Evolutionary conservation across 37 sponge, comb jelly and placozoan genomes (phyloP), one percentile per base, ranked within the genome.

Genomic region (Crambe crambe): DNA sequence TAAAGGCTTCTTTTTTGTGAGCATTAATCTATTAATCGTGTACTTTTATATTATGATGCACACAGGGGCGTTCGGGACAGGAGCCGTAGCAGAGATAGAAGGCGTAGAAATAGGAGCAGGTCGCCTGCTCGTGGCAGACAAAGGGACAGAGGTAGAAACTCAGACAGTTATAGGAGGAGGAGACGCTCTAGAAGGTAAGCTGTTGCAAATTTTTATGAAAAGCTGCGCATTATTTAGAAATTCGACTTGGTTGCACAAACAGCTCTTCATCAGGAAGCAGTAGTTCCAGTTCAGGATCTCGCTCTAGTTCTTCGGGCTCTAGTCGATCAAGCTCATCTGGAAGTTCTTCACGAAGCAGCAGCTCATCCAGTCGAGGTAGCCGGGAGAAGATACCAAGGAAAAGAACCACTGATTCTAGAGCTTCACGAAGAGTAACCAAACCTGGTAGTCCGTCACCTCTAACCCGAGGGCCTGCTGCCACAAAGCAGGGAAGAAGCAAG

Each of bases 281-380:
- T 66, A 72, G 75, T 44, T 73, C 85, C 43, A 89, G 85, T 3
- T 73, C 80, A 26, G 56, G 85, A 41, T 70, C 81, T 8, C 62
- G 65, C 25, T 68, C 64, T 1, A 80, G 76, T 79, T 38, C 66
- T 56, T 36, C 72, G 34, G 40, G 43, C 40, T 60, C 56, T 43
- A 44, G 23, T 35, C 9, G 26, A 4, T 51, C n/a, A 23, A 51
- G 12, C 17, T 42, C n/a, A n/a, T 57, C 31, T 12, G 12, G 12
- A 47, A 57, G 60, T 37, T 23, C 65, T 1, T 47, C 23, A 22
- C 20, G 51, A 47, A 6, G 12, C 10, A 47, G 37, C 12, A 26
- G 18, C 15, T 1, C 42, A 31, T 38, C 29, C 1, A 23, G 42
- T 54, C 37, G 60, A 23, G 74, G 22, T 27, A 56, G 1, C 38